Evolutionary conservation across 2,113 vertebrate species (phyloP).

Genomic region (Rhinoptilus africanus): DNA sequence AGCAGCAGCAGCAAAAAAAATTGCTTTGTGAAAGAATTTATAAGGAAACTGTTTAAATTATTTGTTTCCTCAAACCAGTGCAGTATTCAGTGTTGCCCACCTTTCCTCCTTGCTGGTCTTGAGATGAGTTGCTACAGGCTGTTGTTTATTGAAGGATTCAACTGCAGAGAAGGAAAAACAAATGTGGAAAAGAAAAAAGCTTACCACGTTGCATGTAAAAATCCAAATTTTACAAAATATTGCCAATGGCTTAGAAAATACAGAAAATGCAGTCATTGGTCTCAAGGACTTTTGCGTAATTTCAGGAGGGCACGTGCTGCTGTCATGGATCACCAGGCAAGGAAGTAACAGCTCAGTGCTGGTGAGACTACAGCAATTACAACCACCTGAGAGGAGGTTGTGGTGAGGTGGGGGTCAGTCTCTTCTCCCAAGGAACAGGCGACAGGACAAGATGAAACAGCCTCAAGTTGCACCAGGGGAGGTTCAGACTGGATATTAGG

Average conservation of each 20-base stretch:
- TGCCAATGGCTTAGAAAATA: neutral
- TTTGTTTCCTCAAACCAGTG: neutral
- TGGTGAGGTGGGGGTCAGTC: too few relatives aligned
- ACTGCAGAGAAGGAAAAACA: neutral
- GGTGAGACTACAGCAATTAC: neutral
- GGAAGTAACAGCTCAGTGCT: neutral
- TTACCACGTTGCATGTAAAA: neutral
- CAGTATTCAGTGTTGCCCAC: neutral
- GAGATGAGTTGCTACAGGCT: neutral
- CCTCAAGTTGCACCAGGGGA: too few relatives aligned
- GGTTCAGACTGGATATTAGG: too few relatives aligned
- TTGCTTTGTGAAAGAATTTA: neutral
- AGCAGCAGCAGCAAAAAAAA: neutral
- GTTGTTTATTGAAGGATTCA: neutral
- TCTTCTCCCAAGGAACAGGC: too few relatives aligned
- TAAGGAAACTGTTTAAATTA: neutral
- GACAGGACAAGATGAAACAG: too few relatives aligned
- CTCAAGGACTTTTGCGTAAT: neutral
- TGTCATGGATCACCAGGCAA: neutral
- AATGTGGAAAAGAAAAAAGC: neutral
- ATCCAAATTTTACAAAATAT: neutral
- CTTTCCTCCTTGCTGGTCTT: neutral
- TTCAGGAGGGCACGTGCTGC: neutral
- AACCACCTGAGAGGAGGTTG: too few relatives aligned
- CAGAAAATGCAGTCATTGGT: neutral